phyloP scores from a whole-genome alignment of 2,797 vertebrate species.

The Heterohyrax brucei region DNA sequence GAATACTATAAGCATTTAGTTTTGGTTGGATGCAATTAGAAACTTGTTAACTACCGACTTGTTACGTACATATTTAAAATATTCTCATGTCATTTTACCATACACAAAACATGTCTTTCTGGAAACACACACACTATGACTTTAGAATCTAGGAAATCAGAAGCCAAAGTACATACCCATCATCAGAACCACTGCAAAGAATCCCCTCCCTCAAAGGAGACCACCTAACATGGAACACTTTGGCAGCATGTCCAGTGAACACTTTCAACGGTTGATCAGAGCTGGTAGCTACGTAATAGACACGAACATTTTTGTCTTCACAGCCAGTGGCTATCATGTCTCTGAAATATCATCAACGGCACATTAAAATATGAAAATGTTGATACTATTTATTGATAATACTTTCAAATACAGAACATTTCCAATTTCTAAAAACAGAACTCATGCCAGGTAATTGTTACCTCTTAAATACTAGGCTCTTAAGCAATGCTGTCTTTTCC shows the following conservation, averaged over 20 bases:
- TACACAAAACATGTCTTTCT: background rate
- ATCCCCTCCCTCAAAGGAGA: constrained; percentile 98
- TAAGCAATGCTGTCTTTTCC: background rate
- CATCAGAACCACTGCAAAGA: constrained; percentile 98
- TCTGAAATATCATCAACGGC: constrained; percentile 88
- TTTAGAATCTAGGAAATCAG: constrained; percentile 4
- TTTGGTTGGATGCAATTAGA: background rate
- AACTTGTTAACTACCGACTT: background rate
- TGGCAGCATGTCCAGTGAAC: constrained; percentile 96
- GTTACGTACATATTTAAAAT: background rate
- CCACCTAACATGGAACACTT: constrained; percentile 98
- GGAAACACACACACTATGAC: constrained; percentile 1
- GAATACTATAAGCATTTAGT: background rate
- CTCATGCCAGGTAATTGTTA: background rate
- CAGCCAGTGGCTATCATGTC: constrained; percentile 99
- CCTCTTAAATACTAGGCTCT: background rate
- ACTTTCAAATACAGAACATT: background rate
- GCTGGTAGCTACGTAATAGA: constrained; percentile 98
- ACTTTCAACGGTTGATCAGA: constrained; percentile 98
- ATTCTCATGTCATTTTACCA: background rate
- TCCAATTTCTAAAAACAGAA: background rate
- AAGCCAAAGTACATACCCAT: constrained; percentile 92
- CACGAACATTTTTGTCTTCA: constrained; percentile 97
- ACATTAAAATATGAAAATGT: background rate
- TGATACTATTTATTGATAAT: background rate